Conservation (phyloP, 2,113 vertebrate species). For the Prionailurus viverrinus region DNA sequence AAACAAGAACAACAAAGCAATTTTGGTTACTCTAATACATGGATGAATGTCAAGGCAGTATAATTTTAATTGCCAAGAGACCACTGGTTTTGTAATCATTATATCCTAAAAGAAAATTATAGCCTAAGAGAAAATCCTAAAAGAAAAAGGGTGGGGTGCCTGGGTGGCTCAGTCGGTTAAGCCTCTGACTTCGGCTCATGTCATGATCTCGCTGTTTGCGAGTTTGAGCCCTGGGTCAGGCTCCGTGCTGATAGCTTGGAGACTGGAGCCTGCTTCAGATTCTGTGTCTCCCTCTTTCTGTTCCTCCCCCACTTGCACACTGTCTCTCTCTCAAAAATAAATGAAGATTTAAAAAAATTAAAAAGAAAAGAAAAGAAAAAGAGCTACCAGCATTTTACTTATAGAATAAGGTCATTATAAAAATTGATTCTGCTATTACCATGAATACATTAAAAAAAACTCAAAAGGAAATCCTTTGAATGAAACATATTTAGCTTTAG, state of each 20-base stretch:
- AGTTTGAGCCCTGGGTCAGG: no score
- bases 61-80: not conserved
- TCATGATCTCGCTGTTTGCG: no score
- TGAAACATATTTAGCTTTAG: not conserved
- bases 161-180: no score
- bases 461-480: not conserved
- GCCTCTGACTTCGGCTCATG: no score
- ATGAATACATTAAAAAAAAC: not conserved
- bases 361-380: not conserved
- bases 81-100: not conserved
- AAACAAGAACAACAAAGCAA: not conserved
- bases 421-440: not conserved
- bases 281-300: no score
- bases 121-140: not conserved
- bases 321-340: no score
- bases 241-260: no score
- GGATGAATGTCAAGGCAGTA: not conserved
- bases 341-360: no score
- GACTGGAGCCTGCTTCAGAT: no score
- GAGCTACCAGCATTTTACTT: not conserved
- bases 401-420: conserved; percentile 10
- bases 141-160: not conserved
- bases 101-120: conserved; percentile 26
- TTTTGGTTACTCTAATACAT: not conserved
- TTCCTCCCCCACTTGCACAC: no score